Evolutionary conservation across 1,140 invertebrate genomes (phyloP), one percentile per base, ranked within the genome.

Genomic region (Temnothorax longispinosus): DNA sequence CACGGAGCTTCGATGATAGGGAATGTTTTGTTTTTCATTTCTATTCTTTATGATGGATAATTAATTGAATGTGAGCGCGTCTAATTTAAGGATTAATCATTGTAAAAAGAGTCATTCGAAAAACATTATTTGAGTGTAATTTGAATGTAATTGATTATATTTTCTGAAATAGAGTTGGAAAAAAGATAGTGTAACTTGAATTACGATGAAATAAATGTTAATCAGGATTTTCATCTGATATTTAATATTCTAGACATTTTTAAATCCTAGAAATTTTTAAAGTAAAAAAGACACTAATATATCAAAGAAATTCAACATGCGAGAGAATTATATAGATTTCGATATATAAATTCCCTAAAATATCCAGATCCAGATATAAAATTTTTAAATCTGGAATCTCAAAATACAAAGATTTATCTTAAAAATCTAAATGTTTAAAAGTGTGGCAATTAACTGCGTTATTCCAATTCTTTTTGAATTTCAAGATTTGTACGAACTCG

Each of bases 131-230:
- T 54, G 5, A 35, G 15, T 60, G 1, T 75, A 41, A 56, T 56
- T 74, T 58, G 54, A 41, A 7, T 74, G 21, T 58, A 27, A 58
- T 44, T 18, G n/a, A 58, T 41, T 5, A 56, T 32, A 11, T 54
- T 74, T 38, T 38, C 6, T 41, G 1, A 75, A 74, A 1, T 10
- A 15, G 8, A 75, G 41, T 5, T 58, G 11, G 10, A 44, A 41
- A 4, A 41, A 27, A 58, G 1, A 27, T 13, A 7, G 13, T 11
- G 15, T 11, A 54, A 38, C 1, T 35, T 54, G 5, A 74, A 21
- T 74, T 74, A 27, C 32, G 18, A 38, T 38, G 3, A 75, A 75
- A 21, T 56, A 32, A 71, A 72, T 71, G 3, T 69, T 27, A 52
- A 74, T 56, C n/a, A 7, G 18, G 1, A 38, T 56, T 3, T 2